phyloP scores from a whole-genome alignment of 2,113 vertebrate species.

The Ariopsis seemanni region DNA sequence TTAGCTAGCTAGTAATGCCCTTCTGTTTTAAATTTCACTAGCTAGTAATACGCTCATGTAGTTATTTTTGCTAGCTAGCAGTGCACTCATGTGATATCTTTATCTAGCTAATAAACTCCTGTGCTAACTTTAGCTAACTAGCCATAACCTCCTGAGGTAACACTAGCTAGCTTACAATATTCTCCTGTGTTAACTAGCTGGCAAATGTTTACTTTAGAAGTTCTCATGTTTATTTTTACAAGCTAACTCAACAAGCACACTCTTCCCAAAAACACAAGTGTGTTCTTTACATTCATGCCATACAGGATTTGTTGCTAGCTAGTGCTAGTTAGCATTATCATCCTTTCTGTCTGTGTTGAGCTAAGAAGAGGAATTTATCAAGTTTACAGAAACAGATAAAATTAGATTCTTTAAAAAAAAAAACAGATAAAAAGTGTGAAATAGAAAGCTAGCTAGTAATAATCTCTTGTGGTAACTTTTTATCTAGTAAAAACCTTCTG shows the following conservation, averaged over 20 bases:
- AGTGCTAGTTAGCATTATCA: background rate
- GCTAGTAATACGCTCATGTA: background rate
- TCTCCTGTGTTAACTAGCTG: background rate
- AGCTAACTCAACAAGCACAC: background rate
- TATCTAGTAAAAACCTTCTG: background rate
- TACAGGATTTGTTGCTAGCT: background rate
- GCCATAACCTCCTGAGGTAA: background rate
- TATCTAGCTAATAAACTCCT: background rate
- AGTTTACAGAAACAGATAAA: background rate
- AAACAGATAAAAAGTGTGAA: background rate
- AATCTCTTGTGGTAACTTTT: background rate
- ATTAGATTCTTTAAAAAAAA: background rate
- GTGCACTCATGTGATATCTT: too few species aligned
- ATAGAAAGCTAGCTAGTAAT: background rate
- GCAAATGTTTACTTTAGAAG: background rate
- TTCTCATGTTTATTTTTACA: background rate
- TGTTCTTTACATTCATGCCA: background rate
- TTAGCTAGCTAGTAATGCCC: background rate
- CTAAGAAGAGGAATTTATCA: background rate
- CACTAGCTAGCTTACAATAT: slow-evolving; percentile 1
- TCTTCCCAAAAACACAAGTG: background rate
- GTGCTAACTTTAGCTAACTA: background rate
- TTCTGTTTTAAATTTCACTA: background rate
- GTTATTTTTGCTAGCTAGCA: background rate
- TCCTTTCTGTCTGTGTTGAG: background rate